Evolutionary conservation across 35 echinoderm and acorn worm species (phyloP).

Genomic region (Strongylocentrotus purpuratus): DNA sequence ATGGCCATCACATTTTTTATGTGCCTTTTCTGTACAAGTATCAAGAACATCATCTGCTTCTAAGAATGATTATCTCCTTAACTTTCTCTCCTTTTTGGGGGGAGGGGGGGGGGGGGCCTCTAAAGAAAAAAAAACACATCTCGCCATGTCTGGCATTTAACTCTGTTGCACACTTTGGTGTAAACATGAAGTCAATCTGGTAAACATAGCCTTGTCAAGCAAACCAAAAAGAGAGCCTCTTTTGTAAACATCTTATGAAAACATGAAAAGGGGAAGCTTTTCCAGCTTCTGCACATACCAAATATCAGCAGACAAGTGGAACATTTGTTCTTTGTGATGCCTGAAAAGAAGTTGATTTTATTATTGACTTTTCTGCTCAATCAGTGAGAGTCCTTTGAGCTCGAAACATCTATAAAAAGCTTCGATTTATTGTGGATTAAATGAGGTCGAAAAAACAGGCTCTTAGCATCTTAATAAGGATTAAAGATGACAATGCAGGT

Average conservation of each 20-base stretch:
- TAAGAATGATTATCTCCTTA: too few species aligned
- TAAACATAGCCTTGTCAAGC: neutral
- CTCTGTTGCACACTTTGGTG: neutral
- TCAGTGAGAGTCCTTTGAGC: neutral
- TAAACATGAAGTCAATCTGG: neutral
- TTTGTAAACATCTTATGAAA: neutral
- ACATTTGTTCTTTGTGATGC: neutral
- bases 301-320: neutral
- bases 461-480: neutral
- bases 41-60: too few species aligned
- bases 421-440: neutral
- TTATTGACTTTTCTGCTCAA: neutral
- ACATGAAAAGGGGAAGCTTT: neutral
- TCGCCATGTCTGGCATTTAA: neutral
- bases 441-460: neutral
- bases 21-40: too few species aligned
- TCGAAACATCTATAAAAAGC: neutral
- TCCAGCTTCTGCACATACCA: neutral
- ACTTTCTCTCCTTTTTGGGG: too few species aligned
- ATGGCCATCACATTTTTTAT: too few species aligned
- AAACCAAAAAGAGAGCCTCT: neutral
- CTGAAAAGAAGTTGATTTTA: neutral
- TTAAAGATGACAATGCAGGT: neutral
- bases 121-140: neutral
- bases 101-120: too few species aligned